Base-by-base conservation (phyloP, 2,113 vertebrate genomes). In the Capreolus pygargus region DNA sequence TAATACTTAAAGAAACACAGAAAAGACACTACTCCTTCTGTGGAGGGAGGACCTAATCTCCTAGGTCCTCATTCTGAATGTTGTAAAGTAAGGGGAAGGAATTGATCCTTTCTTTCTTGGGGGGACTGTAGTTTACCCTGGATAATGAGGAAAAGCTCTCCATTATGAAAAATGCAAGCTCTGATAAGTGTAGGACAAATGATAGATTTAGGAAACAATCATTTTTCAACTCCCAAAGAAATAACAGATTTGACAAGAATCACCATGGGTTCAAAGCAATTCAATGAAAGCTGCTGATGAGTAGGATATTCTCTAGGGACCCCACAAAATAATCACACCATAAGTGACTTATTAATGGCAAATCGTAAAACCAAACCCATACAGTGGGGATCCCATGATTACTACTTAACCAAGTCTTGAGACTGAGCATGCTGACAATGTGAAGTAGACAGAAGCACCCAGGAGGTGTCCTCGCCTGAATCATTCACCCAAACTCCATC, bases 401-500 rank as follows among this genome's bases (percentile, higher is more conserved):
- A 11, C n/a, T 8, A 9, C n/a, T 7, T 10, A 55, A 7, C 36
- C 36, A 12, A 30, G 61, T 17, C 0, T 14, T 19, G 36, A 39
- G 1, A 19, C 33, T 3, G 1, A 33, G 27, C 14, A 0, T 3
- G 3, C 12, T 2, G 39, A 55, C 7, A 13, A 21, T 0, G 13
- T 10, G 23, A 16, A 5, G 7, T 6, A 19, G 6, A 7, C 15
- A 11, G 27, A 6, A 0, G 17, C 8, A 4, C 45, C 47, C 4
- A 0, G 0, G 3, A 33, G 12, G 6, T 3, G 6, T 54, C 45
- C 78, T 70, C 3, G 1, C n/a, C 55, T 30, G 43, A 3, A 3
- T 0, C 8, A 7, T 4, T 55, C 47, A 11, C 33, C 36, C 12
- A 10, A 17, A 54, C 8, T 13, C 25, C 11, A 13, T 27, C 30